Percentiles rank a stretch among this genome's conserved stretches.
These are phyloP conservation scores for Tympanoctomys barrerae DNA, from an alignment of 2,797 vertebrate genomes.

Conservation along the genomic window DNA sequence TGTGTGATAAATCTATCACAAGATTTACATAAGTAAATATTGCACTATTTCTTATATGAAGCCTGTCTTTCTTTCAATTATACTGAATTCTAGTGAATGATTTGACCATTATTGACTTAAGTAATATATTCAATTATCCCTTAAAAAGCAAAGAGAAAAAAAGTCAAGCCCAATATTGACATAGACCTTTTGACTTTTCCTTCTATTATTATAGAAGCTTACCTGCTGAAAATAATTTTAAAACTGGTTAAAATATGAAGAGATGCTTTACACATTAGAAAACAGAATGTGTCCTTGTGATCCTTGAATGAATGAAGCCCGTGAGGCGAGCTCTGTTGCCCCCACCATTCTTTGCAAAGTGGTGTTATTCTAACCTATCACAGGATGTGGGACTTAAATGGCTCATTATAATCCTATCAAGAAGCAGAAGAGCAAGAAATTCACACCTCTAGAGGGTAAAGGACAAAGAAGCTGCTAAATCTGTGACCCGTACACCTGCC, in stretches of 20 bases:
- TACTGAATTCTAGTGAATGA: background rate
- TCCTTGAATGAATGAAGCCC: background rate
- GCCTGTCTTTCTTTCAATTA: background rate
- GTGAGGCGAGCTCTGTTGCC: background rate
- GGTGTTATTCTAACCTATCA: background rate
- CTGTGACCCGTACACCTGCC: fast-evolving
- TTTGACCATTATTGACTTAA: background rate
- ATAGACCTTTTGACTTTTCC: background rate
- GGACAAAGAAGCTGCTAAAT: background rate
- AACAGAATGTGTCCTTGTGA: background rate
- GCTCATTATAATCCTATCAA: background rate
- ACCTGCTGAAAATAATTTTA: background rate
- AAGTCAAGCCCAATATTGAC: background rate
- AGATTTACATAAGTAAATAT: background rate
- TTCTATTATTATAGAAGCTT: background rate
- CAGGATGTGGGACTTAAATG: background rate
- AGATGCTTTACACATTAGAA: background rate
- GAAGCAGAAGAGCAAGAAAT: background rate
- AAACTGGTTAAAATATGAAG: background rate
- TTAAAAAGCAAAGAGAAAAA: background rate
- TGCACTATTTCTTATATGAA: background rate
- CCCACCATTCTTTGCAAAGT: background rate
- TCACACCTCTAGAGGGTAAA: background rate
- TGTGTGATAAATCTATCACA: background rate
- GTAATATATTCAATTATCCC: background rate